These are phyloP conservation scores for Criorhina ranunculi DNA, from an alignment of 2,888 invertebrate species.

Conservation along the genomic window DNA sequence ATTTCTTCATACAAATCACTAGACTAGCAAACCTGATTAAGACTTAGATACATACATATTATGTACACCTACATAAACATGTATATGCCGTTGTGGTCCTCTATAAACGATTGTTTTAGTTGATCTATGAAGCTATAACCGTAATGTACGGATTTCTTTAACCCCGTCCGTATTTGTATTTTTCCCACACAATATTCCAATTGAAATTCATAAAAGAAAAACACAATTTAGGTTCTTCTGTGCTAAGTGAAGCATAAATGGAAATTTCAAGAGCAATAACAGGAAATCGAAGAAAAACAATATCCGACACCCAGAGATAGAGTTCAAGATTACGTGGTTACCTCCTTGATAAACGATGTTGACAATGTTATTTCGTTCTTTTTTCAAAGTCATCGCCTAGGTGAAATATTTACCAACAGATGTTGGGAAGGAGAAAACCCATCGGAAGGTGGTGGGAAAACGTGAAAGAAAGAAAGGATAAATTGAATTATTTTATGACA, in stretches of 20 bases:
- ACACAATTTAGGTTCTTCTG: not conserved
- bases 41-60: not conserved
- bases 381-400: not conserved
- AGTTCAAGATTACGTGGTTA: slow-evolving; percentile 9
- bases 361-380: too few species aligned
- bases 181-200: not conserved
- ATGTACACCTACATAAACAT: too few species aligned
- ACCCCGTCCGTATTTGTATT: not conserved
- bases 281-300: slow-evolving; percentile 48
- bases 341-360: not conserved
- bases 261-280: slow-evolving; percentile 20
- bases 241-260: slow-evolving; percentile 13
- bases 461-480: too few species aligned
- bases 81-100: too few species aligned
- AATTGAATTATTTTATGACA: too few species aligned
- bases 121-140: too few species aligned
- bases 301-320: slow-evolving; percentile 23
- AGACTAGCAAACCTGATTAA: too few species aligned
- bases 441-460: too few species aligned
- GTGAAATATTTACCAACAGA: not conserved
- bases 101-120: too few species aligned
- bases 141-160: not conserved
- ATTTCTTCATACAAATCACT: too few species aligned
- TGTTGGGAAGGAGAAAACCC: too few species aligned
- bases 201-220: slow-evolving; percentile 1